A percentile compares a stretch with the other conserved stretches of the same genome.
Conservation (phyloP, 2,113 vertebrate species). For the Bambusicola thoracicus region DNA sequence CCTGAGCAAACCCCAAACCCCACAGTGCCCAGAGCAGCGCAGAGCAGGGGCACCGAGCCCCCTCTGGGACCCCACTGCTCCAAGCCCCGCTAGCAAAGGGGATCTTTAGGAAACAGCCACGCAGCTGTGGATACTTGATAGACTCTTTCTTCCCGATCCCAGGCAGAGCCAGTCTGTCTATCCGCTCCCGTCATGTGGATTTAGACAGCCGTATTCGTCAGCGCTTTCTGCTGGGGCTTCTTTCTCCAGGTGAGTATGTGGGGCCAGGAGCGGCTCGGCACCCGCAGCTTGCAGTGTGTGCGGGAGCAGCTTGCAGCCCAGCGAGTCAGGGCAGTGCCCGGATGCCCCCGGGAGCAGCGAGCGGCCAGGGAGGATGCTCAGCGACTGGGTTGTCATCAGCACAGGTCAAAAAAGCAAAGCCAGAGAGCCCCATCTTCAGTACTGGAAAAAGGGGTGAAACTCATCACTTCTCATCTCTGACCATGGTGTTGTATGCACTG, state of each 20-base stretch:
- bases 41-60: neutral
- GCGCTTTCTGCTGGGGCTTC: slow-evolving; percentile 91
- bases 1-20: neutral
- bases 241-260: slow-evolving; percentile 94
- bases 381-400: neutral
- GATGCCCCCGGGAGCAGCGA: neutral
- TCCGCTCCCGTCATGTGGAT: slow-evolving; percentile 97
- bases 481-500: neutral
- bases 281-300: slow-evolving; percentile 73
- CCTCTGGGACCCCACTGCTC: neutral
- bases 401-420: neutral
- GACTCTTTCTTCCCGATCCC: slow-evolving; percentile 84
- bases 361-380: neutral
- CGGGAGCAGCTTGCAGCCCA: slow-evolving; percentile 72
- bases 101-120: slow-evolving; percentile 39
- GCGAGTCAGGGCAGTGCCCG: neutral
- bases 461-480: neutral
- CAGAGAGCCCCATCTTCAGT: neutral
- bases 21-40: neutral
- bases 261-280: slow-evolving; percentile 68
- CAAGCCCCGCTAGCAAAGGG: neutral
- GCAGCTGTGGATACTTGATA: slow-evolving; percentile 69
- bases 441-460: neutral
- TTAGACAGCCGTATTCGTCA: slow-evolving; percentile 93
- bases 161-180: slow-evolving; percentile 99